Conservation (phyloP, 2,888 invertebrate species). For the Arge pagana region DNA sequence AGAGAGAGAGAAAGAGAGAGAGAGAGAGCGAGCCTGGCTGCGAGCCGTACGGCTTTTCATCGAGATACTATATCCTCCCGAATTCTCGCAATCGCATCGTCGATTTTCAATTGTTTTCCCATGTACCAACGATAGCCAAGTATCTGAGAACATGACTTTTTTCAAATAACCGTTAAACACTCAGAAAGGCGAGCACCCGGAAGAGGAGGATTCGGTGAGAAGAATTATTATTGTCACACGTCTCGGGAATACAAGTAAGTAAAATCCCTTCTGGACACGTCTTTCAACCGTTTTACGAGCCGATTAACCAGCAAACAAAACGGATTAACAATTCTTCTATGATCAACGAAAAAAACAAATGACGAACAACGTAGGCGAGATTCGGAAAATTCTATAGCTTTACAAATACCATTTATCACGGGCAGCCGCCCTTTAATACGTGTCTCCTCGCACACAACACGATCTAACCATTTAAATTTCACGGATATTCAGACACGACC, state of each 20-base stretch:
- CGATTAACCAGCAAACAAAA: conserved; percentile 4
- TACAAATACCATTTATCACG: no score
- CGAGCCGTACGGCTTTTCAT: conserved; percentile 21
- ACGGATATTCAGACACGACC: conserved; percentile 2
- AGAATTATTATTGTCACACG: conserved; percentile 41
- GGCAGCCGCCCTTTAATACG: conserved; percentile 22
- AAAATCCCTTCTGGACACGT: no score
- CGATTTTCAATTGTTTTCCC: conserved; percentile 13
- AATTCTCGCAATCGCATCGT: conserved; percentile 17
- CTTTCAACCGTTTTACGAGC: no score
- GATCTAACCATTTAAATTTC: conserved; percentile 6
- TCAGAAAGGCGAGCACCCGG: conserved; percentile 35
- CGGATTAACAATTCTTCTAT: conserved; percentile 2
- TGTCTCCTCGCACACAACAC: conserved; percentile 9
- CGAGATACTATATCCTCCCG: conserved; percentile 21
- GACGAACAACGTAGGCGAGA: background rate
- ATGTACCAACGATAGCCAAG: conserved; percentile 7
- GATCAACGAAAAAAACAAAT: background rate
- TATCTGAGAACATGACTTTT: conserved; percentile 11
- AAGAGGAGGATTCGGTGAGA: conserved; percentile 50
- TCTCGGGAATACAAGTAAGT: conserved; percentile 49
- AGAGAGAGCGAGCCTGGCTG: conserved; percentile 25
- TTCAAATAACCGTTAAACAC: conserved; percentile 10
- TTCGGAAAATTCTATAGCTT: no score
- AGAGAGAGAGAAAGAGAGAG: conserved; percentile 25